Percentiles rank a stretch among this genome's conserved stretches.
These are phyloP conservation scores for Eulemur albifrons DNA, from an alignment of 2,797 vertebrate genomes.

Conservation along the genomic window DNA sequence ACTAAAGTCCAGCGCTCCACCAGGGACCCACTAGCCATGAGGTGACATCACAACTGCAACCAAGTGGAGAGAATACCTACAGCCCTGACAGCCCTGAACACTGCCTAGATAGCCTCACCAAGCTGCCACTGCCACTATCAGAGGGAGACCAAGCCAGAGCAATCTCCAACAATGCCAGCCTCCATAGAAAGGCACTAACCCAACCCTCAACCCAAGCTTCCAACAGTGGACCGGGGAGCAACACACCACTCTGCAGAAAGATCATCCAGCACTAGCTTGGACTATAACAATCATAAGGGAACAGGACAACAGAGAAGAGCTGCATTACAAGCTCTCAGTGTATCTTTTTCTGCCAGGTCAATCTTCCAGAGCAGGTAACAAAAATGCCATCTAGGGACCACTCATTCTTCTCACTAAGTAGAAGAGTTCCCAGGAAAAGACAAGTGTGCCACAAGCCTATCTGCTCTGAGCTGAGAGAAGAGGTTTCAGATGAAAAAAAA, in stretches of 20 bases:
- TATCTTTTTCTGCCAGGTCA: not conserved
- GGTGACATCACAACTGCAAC: not conserved
- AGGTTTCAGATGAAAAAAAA: not conserved
- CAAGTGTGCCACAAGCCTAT: not conserved
- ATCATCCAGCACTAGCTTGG: not conserved
- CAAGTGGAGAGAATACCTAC: not conserved
- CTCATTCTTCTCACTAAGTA: not conserved
- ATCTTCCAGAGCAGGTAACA: not conserved
- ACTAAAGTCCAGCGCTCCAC: not conserved
- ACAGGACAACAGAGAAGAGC: not conserved
- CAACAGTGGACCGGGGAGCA: not conserved
- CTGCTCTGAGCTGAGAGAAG: not conserved
- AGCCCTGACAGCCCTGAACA: not conserved
- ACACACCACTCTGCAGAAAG: not conserved
- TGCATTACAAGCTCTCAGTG: not conserved
- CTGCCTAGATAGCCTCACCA: not conserved
- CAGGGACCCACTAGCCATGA: not conserved
- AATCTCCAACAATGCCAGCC: not conserved
- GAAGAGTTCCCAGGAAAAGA: not conserved
- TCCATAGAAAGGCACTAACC: not conserved
- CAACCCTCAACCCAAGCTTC: not conserved
- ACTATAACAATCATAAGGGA: not conserved
- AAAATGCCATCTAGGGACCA: not conserved
- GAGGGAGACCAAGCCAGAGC: not conserved
- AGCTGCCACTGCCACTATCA: not conserved